Percentiles rank a stretch among this genome's conserved stretches.
Evolutionary conservation across 2,113 vertebrate species (phyloP).

Genomic region (Channa argus): DNA sequence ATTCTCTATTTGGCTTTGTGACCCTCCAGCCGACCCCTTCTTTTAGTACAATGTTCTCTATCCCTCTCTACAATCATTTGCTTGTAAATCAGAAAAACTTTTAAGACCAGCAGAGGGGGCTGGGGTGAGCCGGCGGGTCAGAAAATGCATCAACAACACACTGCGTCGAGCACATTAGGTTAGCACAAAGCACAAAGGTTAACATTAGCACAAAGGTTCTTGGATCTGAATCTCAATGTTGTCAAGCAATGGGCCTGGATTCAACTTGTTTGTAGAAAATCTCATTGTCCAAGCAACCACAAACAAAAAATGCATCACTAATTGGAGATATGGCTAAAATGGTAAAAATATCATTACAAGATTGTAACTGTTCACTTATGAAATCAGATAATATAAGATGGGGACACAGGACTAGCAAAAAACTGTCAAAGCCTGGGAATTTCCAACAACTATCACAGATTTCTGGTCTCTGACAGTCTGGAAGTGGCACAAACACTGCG

Average conservation of each 20-base stretch:
- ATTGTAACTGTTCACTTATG: not conserved
- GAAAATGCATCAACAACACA: slow-evolving; percentile 63
- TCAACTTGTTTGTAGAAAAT: slow-evolving; percentile 42
- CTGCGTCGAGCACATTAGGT: slow-evolving; percentile 69
- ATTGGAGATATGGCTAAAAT: slow-evolving; percentile 2
- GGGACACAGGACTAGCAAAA: too few species aligned
- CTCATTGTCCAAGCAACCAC: slow-evolving; percentile 16
- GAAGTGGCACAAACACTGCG: too few species aligned
- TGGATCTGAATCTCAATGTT: slow-evolving; percentile 53
- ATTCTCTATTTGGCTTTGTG: slow-evolving; percentile 52
- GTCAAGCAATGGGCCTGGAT: slow-evolving; percentile 61
- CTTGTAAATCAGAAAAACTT: slow-evolving; percentile 73
- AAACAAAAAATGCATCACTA: slow-evolving; percentile 16
- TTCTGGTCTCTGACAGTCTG: too few species aligned
- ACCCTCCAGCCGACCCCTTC: slow-evolving; percentile 36
- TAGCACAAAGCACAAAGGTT: too few species aligned
- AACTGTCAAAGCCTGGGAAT: too few species aligned
- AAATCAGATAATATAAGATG: not conserved
- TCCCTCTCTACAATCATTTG: slow-evolving; percentile 59
- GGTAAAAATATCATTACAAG: not conserved
- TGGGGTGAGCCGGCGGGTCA: slow-evolving; percentile 66
- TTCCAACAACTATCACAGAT: too few species aligned
- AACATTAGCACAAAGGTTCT: slow-evolving; percentile 25
- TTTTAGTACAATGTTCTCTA: slow-evolving; percentile 56
- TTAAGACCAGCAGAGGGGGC: slow-evolving; percentile 59